phyloP scores from a whole-genome alignment of 2,888 invertebrate species.

The Neocrepidodera transversa region DNA sequence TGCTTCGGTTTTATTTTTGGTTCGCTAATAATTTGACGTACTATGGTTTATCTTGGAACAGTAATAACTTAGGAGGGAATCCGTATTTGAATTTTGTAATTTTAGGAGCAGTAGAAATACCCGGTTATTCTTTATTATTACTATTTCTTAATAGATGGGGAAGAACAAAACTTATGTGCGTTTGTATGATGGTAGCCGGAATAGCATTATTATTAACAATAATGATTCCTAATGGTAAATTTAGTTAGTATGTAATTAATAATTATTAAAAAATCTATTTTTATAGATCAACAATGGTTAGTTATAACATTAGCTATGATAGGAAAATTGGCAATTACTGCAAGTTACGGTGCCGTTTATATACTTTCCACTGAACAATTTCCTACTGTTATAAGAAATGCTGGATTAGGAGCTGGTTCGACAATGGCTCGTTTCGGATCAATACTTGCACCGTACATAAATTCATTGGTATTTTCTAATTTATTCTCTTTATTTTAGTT shows the following conservation, averaged over 20 bases:
- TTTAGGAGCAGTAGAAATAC: constrained; percentile 78
- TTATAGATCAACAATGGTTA: constrained; percentile 65
- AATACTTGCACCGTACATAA: constrained; percentile 68
- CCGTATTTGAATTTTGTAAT: constrained; percentile 76
- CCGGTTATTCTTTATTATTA: constrained; percentile 72
- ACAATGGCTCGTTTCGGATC: constrained; percentile 70
- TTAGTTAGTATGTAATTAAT: too few species aligned
- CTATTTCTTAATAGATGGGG: constrained; percentile 75
- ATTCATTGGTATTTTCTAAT: constrained; percentile 61
- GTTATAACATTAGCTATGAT: constrained; percentile 70
- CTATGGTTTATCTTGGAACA: constrained; percentile 80
- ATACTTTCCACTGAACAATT: constrained; percentile 79
- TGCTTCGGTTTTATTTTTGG: constrained; percentile 64
- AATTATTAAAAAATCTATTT: too few species aligned
- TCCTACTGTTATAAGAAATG: constrained; percentile 74
- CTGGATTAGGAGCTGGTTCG: constrained; percentile 69
- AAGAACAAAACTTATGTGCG: constrained; percentile 71
- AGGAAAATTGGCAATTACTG: constrained; percentile 75
- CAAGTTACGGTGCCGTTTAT: constrained; percentile 77
- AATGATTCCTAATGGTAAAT: constrained; percentile 64
- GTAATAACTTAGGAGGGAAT: constrained; percentile 74
- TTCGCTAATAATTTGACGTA: constrained; percentile 80
- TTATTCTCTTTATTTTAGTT: background rate
- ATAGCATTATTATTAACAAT: constrained; percentile 66
- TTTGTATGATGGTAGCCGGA: constrained; percentile 72